A percentile compares a stretch with the other conserved stretches of the same genome.
Conservation (phyloP, 2,888 invertebrate genomes). For the Pasiphila rectangulata region DNA sequence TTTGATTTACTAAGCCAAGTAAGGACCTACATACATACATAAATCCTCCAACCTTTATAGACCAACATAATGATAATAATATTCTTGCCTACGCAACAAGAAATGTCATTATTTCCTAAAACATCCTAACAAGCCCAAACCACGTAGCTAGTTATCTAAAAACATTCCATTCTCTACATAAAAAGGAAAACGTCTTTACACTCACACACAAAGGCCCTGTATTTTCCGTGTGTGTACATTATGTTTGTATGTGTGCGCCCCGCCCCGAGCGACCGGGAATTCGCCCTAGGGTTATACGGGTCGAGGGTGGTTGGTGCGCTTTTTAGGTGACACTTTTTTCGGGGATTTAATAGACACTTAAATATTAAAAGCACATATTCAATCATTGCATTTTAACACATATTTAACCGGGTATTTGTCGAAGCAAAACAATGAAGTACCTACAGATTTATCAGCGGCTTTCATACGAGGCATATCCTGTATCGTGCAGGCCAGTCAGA, state of each 20-base stretch:
- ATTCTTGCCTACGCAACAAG: background rate
- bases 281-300: conserved; percentile 45
- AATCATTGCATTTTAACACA: too few species aligned
- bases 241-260: conserved; percentile 41
- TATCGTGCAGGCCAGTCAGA: too few species aligned
- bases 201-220: conserved; percentile 18
- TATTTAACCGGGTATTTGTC: too few species aligned
- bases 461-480: too few species aligned
- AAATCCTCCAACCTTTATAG: too few species aligned
- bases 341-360: too few species aligned
- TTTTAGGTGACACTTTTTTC: conserved; percentile 19
- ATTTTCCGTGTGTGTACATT: conserved; percentile 26
- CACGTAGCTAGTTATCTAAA: background rate
- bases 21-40: too few species aligned
- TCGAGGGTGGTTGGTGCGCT: conserved; percentile 43
- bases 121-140: conserved; percentile 3
- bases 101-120: background rate
- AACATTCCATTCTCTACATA: conserved; percentile 1
- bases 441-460: too few species aligned
- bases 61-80: background rate
- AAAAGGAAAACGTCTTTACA: conserved; percentile 10
- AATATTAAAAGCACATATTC: too few species aligned
- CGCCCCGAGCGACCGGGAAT: conserved; percentile 65
- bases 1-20: too few species aligned
- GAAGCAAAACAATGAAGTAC: too few species aligned